These are phyloP conservation scores for Mallateleia sp. DNA, from an alignment of 2,888 invertebrate species.

Conservation along the genomic window DNA sequence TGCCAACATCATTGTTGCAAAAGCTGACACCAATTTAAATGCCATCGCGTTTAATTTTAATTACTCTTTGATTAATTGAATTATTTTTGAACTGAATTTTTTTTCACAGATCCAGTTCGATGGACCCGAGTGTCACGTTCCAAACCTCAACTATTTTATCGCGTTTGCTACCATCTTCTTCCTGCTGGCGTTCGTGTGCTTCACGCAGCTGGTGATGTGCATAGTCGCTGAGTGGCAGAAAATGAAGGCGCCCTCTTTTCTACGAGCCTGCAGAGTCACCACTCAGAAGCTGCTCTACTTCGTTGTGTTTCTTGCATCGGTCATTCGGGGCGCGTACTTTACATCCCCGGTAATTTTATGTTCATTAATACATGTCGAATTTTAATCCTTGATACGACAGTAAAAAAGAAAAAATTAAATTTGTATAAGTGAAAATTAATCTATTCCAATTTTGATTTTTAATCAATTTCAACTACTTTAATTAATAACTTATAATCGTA, in stretches of 20 bases:
- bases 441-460: too few species aligned
- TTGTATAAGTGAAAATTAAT: too few species aligned
- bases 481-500: too few species aligned
- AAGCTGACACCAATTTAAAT: too few species aligned
- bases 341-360: constrained; percentile 97
- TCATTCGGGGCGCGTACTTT: constrained; percentile 96
- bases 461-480: too few species aligned
- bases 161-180: constrained; percentile 93
- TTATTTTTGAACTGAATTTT: constrained; percentile 40
- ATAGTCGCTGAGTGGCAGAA: constrained; percentile 95
- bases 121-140: constrained; percentile 95
- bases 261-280: constrained; percentile 96
- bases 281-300: constrained; percentile 97
- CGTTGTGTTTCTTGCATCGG: constrained; percentile 96
- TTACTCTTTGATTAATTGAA: too few species aligned
- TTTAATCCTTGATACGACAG: too few species aligned
- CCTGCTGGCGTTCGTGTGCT: constrained; percentile 95
- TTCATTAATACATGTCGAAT: constrained; percentile 78
- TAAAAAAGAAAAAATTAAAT: too few species aligned
- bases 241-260: constrained; percentile 95
- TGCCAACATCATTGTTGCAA: background rate
- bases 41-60: too few species aligned
- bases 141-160: constrained; percentile 94
- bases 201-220: constrained; percentile 96
- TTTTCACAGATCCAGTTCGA: constrained; percentile 92